Evolutionary conservation across 2,888 invertebrate species (phyloP).

Genomic region (Poecilobothrus nobilitatus): DNA sequence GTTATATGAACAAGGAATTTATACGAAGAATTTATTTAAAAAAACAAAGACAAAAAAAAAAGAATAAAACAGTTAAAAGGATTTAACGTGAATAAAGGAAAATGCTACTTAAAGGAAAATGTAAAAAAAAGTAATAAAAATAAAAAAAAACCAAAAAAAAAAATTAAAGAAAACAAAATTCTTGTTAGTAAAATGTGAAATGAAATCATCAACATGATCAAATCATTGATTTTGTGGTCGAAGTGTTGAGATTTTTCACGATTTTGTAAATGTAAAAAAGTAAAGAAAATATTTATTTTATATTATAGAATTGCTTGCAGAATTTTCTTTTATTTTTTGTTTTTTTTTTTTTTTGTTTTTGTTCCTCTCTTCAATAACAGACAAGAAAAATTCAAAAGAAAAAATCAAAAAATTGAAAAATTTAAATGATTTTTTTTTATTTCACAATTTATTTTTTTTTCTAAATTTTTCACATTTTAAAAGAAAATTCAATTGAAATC

Average conservation of each 20-base stretch:
- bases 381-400: too few species aligned
- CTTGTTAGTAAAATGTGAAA: neutral
- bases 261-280: neutral
- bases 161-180: too few species aligned
- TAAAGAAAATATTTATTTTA: neutral
- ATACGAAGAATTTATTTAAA: neutral
- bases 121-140: neutral
- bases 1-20: neutral
- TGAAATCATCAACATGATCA: neutral
- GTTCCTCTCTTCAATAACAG: too few species aligned
- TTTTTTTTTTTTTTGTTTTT: too few species aligned
- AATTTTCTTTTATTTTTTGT: neutral
- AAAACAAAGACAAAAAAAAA: neutral
- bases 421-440: too few species aligned
- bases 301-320: too few species aligned
- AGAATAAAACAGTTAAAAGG: neutral
- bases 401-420: too few species aligned
- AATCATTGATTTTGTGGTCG: neutral
- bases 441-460: too few species aligned
- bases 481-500: too few species aligned
- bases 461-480: too few species aligned
- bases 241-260: neutral
- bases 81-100: neutral
- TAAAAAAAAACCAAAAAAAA: too few species aligned
- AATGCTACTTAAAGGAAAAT: neutral